phyloP scores from a whole-genome alignment of 23 tunicate species.

The Halocynthia roretzi region DNA sequence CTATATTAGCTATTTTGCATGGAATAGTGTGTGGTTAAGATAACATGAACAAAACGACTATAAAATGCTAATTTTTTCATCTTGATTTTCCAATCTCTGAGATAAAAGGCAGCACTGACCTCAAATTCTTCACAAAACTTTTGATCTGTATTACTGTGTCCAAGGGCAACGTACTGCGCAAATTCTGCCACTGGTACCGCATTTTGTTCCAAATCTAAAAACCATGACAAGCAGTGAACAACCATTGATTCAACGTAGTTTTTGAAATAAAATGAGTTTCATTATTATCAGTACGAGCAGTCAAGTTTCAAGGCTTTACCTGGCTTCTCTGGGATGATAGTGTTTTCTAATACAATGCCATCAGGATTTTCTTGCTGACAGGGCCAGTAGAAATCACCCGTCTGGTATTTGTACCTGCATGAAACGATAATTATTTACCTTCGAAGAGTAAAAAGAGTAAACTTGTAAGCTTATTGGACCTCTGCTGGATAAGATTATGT shows the following conservation, averaged over 20 bases:
- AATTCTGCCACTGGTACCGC: constrained; percentile 59
- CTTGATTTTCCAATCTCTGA: no score
- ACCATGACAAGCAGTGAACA: not conserved
- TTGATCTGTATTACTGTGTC: constrained; percentile 59
- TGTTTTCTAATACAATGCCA: not conserved
- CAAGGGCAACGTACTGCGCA: constrained; percentile 36
- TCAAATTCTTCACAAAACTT: constrained; percentile 66
- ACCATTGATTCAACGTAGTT: not conserved
- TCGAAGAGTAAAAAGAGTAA: no score
- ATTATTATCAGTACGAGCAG: not conserved
- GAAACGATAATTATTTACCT: no score
- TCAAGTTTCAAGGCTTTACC: not conserved
- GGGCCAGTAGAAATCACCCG: not conserved
- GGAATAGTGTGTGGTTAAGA: not conserved
- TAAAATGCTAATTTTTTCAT: no score
- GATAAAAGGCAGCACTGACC: constrained; percentile 27
- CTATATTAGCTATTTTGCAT: no score
- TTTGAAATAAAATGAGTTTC: not conserved
- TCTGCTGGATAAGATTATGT: no score
- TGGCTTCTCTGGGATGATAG: not conserved
- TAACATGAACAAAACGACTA: not conserved
- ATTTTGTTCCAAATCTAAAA: constrained; percentile 28
- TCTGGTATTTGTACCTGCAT: not conserved
- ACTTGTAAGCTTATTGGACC: no score
- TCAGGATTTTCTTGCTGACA: not conserved